Evolutionary conservation across 2,797 vertebrate species (phyloP).

Genomic region (Eulemur albifrons): DNA sequence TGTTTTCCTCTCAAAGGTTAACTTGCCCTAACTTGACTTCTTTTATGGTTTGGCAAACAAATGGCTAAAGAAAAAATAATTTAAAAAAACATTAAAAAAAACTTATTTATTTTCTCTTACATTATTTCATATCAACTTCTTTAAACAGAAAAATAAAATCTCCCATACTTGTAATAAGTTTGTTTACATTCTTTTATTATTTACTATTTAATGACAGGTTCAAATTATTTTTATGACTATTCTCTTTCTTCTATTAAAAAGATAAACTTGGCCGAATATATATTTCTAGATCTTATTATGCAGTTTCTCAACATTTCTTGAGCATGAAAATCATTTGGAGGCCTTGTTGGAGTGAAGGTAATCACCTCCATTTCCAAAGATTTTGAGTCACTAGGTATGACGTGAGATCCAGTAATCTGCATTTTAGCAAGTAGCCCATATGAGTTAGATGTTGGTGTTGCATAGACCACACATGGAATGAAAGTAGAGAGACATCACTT

Average conservation of each 20-base stretch:
- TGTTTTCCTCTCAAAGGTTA: background rate
- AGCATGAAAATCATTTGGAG: background rate
- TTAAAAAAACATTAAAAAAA: background rate
- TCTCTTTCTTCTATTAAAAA: background rate
- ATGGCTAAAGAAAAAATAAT: background rate
- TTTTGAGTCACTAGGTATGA: background rate
- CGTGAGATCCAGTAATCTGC: background rate
- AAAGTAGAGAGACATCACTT: background rate
- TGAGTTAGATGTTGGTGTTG: background rate
- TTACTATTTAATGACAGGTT: background rate
- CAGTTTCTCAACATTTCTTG: background rate
- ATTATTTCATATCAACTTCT: background rate
- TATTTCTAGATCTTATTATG: background rate
- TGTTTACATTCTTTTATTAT: background rate
- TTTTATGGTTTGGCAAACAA: background rate
- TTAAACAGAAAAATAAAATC: conserved; percentile 8
- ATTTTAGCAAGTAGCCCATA: background rate
- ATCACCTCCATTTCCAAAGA: background rate
- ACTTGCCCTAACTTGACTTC: background rate
- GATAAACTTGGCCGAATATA: background rate
- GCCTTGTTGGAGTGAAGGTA: background rate
- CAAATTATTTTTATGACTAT: background rate
- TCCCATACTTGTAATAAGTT: background rate
- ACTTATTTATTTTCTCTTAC: background rate
- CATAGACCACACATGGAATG: background rate